Evolutionary conservation across 2,888 invertebrate genomes (phyloP), one percentile per base, ranked within the genome.

Genomic region (Camptogramma bilineatum): DNA sequence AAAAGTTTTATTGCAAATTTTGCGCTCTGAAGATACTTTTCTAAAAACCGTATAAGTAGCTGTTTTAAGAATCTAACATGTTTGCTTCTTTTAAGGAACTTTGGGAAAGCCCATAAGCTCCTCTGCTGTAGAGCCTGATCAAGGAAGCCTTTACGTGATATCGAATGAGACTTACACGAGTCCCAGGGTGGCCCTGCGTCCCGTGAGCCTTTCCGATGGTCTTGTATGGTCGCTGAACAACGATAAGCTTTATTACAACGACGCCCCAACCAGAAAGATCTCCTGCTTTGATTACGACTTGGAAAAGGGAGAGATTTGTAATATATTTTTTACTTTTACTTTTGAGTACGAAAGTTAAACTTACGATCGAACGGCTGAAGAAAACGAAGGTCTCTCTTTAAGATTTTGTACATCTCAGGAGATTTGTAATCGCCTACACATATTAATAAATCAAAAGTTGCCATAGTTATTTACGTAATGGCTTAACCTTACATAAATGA

Each of bases 181-280:
- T 1, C 65, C 65, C 42, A 42, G 16, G 1, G 47, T 65, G 3
- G 57, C 51, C 51, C 47, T 61, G 5, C 44, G 54, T 5, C 62
- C 60, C 24, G 63, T 69, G 1, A 55, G 19, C n/a, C 0, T 61
- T 7, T 61, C 65, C 9, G 63, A 66, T 52, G 65, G 68, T 2
- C 21, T 64, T 13, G 39, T 50, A 2, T 69, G 52, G 48, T 66
- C 70, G 10, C 34, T 46, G 9, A 47, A 68, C 44, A 64, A 62
- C 39, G 54, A 16, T 18, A 66, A 54, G 34, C 59, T 70, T 68
- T 70, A 60, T 46, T 66, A 66, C 54, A 70, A 44, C 17, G 70
- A 70, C 46, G 52, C 44, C 7, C 28, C 28, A 0, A 66, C 68
- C 1, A 62, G 68, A 28, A 62, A n/a, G 19, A 24, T 68, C 8